These are phyloP conservation scores for Xiphorhynchus elegans DNA, from an alignment of 2,113 vertebrate species.

Conservation along the genomic window DNA sequence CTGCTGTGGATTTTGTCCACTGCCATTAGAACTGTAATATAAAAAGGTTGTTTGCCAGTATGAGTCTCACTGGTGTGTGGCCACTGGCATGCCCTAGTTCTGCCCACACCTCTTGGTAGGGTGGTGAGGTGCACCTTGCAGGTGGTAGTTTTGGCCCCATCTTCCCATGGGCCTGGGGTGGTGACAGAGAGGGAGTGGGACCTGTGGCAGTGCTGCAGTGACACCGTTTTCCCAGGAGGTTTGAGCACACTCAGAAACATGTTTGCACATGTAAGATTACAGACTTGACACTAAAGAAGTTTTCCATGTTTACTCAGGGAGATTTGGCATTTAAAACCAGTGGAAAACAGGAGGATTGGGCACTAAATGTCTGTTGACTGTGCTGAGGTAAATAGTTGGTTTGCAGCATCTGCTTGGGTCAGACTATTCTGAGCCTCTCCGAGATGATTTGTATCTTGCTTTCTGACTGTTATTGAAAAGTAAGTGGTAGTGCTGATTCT, in stretches of 20 bases:
- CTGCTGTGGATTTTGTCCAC: neutral
- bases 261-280: neutral
- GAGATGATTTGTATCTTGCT: neutral
- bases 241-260: neutral
- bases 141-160: fast-evolving
- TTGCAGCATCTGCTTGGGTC: neutral
- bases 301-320: neutral
- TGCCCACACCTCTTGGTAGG: neutral
- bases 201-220: neutral
- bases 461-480: neutral
- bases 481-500: neutral
- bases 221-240: neutral
- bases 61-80: neutral
- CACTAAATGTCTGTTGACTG: fast-evolving
- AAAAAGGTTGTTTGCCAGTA: neutral
- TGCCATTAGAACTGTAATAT: neutral
- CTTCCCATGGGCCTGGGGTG: neutral
- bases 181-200: neutral
- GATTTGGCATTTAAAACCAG: neutral
- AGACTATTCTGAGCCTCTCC: neutral
- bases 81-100: neutral
- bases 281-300: neutral
- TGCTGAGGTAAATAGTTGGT: neutral
- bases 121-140: neutral
- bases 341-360: fast-evolving